Evolutionary conservation across 2,888 invertebrate species (phyloP).

Genomic region (Rhabditophanes sp.): DNA sequence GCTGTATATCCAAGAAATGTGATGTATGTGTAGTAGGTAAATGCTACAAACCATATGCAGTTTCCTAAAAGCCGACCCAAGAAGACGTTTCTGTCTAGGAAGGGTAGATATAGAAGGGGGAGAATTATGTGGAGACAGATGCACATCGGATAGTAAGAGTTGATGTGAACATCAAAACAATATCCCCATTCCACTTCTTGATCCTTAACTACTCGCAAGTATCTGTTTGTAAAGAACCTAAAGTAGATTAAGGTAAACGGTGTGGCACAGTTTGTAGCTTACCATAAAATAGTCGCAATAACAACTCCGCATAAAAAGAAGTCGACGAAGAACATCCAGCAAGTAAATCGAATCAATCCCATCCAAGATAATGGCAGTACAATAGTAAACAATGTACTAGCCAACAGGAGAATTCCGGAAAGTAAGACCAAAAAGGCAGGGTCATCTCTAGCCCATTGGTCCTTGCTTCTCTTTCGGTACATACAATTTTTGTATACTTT

Average conservation of each 20-base stretch:
- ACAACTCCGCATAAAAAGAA: conserved; percentile 73
- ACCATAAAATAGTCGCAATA: conserved; percentile 77
- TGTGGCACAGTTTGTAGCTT: too few relatives aligned
- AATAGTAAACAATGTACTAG: conserved; percentile 22
- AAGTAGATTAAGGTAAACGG: conserved; percentile 18
- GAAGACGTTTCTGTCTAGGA: conserved; percentile 62
- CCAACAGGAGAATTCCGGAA: conserved; percentile 14
- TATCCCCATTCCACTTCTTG: conserved; percentile 94
- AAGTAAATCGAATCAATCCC: conserved; percentile 61
- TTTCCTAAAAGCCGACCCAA: conserved; percentile 71
- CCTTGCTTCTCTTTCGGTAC: conserved; percentile 92
- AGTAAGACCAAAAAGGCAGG: conserved; percentile 89
- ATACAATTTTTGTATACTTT: conserved; percentile 88
- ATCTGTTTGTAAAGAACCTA: conserved; percentile 68
- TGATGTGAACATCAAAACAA: conserved; percentile 92
- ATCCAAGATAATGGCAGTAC: conserved; percentile 47
- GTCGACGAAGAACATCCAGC: conserved; percentile 83
- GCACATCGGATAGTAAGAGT: conserved; percentile 91
- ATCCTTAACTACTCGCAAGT: conserved; percentile 54
- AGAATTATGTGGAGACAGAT: conserved; percentile 81
- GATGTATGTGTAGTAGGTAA: conserved; percentile 82
- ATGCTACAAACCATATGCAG: conserved; percentile 74
- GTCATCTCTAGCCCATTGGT: conserved; percentile 95
- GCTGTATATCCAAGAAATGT: conserved; percentile 90
- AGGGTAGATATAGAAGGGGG: conserved; percentile 66